phyloP scores from a whole-genome alignment of 1,140 invertebrate species.

The Drusus annulatus region DNA sequence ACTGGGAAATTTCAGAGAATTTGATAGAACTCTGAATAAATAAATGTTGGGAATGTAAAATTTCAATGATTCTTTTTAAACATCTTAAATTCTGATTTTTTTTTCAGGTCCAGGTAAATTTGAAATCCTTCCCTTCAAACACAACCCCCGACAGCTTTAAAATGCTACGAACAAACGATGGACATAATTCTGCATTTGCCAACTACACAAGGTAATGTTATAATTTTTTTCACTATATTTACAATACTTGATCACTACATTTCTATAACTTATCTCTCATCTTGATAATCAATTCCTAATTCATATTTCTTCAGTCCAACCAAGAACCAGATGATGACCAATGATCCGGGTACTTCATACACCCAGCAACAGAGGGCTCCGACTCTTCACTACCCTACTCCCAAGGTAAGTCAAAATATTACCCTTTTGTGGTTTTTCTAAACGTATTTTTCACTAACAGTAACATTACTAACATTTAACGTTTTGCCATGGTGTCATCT shows the following conservation, averaged over 20 bases:
- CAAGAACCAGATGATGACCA: conserved; percentile 39
- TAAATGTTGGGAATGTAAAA: no score
- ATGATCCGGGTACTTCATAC: background rate
- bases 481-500: no score
- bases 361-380: background rate
- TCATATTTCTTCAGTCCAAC: conserved; percentile 49
- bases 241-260: background rate
- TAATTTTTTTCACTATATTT: conserved; percentile 22
- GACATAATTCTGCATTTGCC: conserved; percentile 66
- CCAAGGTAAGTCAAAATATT: background rate
- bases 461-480: no score
- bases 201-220: conserved; percentile 63
- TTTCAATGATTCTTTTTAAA: no score
- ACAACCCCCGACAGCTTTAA: conserved; percentile 51
- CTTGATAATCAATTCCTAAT: background rate
- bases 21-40: no score
- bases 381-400: background rate
- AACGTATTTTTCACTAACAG: no score
- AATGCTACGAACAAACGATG: conserved; percentile 61
- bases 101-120: conserved; percentile 44
- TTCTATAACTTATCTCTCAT: no score
- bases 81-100: background rate
- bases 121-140: background rate
- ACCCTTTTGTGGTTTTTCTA: no score
- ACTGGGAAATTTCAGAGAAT: no score